Evolutionary conservation across 2,797 vertebrate genomes (phyloP).

Genomic region (Pangasius sanitwongsei): DNA sequence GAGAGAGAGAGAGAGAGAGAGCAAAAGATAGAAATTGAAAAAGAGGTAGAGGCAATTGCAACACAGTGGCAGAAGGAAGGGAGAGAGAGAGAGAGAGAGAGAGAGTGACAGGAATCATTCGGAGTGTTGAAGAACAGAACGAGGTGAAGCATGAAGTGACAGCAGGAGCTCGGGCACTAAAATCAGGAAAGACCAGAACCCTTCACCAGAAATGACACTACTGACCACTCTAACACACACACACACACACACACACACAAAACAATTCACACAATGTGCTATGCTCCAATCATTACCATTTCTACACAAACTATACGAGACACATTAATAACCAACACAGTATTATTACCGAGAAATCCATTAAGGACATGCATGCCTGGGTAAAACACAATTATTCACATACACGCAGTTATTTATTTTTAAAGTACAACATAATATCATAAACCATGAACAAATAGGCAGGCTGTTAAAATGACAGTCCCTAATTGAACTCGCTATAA

Average conservation of each 20-base stretch:
- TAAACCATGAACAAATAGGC: neutral
- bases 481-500: neutral
- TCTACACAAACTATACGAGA: neutral
- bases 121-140: neutral
- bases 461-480: neutral
- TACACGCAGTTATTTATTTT: neutral
- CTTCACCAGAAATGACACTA: conserved; percentile 21
- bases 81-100: neutral
- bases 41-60: neutral
- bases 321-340: neutral
- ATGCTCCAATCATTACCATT: neutral
- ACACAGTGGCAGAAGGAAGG: neutral
- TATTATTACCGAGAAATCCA: neutral
- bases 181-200: conserved; percentile 20
- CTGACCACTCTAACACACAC: neutral
- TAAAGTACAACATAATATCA: neutral
- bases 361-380: neutral
- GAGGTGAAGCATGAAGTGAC: conserved; percentile 10
- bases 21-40: neutral
- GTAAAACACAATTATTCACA: neutral
- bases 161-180: conserved; percentile 1
- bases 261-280: neutral
- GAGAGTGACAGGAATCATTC: neutral
- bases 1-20: neutral
- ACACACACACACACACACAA: conserved; percentile 7